Percentiles rank a stretch among this genome's conserved stretches.
Evolutionary conservation across 2,113 vertebrate species (phyloP).

Genomic region (Lepus timidus): DNA sequence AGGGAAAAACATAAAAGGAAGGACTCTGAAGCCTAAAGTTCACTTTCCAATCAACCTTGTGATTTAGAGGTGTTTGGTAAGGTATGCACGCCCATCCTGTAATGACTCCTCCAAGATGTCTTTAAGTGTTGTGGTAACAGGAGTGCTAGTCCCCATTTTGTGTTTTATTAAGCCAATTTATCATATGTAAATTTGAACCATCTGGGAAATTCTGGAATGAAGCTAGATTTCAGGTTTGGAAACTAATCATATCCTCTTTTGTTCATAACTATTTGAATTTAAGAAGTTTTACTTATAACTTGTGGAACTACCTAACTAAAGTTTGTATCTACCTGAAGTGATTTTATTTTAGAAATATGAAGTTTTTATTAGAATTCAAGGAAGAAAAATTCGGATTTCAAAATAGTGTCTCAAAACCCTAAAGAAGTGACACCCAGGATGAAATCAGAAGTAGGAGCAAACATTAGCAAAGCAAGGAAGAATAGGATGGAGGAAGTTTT

Average conservation of each 20-base stretch:
- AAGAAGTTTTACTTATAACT: neutral
- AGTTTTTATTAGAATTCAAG: slow-evolving; percentile 6
- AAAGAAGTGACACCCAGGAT: neutral
- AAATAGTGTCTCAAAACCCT: neutral
- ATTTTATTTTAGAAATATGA: neutral
- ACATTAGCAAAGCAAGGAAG: neutral
- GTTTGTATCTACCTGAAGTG: neutral
- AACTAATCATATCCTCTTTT: neutral
- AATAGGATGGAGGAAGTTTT: neutral
- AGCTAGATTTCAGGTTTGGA: neutral
- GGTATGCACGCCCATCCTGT: neutral
- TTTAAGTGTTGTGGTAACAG: neutral
- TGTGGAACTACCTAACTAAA: neutral
- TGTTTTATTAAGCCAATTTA: neutral
- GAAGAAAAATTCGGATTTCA: neutral
- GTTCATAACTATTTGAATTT: neutral
- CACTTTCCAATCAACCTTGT: neutral
- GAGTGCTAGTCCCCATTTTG: neutral
- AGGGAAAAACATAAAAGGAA: neutral
- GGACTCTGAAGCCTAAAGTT: neutral
- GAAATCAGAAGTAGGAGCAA: neutral
- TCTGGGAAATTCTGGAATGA: neutral
- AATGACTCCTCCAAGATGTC: neutral
- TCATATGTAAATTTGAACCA: neutral
- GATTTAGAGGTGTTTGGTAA: neutral